Evolutionary conservation across 2,113 vertebrate genomes (phyloP), one percentile per base, ranked within the genome.

Genomic region (Bubo bubo): DNA sequence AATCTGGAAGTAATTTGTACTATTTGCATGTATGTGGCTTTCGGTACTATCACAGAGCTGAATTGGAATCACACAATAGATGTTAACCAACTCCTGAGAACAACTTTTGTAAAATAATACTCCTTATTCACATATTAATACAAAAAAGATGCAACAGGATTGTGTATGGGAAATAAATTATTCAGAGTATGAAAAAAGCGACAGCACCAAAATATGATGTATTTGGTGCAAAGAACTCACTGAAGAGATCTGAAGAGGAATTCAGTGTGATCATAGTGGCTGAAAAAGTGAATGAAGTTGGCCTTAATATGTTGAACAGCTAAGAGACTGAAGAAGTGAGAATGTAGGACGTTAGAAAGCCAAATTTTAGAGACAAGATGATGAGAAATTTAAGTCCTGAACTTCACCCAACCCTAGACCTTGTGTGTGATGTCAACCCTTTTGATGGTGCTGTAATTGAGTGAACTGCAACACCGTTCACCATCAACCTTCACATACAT

Each of bases 311-410:
- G 14, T 45, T 76, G 12, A 72, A 56, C 9, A 66, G 6, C 15
- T 41, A 49, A 79, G 59, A 60, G 13, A 21, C 8, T 26, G 58
- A 75, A 66, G 23, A 21, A 39, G 27, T 52, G 26, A 41, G 26
- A 53, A 24, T 26, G 5, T 17, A 52, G 45, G 9, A 50, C 10
- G 14, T 17, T 27, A 79, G 13, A 52, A 93, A 86, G 10, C 6
- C 28, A 90, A 47, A 24, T 74, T 67, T 90, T 66, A 70, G 41
- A 55, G 49, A 67, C 4, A 59, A 53, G 53, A 37, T 53, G 24
- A 91, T 92, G 30, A 96, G 53, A 96, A 90, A 94, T 82, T 95
- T 70, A 92, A 96, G 39, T 34, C 9, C 39, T 71, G 50, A 96
- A 43, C 15, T 41, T 70, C 45, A 71, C 6, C 8, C 37, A 37